Conservation (phyloP, 2,888 invertebrate genomes). For the Physocephala rufipes region DNA sequence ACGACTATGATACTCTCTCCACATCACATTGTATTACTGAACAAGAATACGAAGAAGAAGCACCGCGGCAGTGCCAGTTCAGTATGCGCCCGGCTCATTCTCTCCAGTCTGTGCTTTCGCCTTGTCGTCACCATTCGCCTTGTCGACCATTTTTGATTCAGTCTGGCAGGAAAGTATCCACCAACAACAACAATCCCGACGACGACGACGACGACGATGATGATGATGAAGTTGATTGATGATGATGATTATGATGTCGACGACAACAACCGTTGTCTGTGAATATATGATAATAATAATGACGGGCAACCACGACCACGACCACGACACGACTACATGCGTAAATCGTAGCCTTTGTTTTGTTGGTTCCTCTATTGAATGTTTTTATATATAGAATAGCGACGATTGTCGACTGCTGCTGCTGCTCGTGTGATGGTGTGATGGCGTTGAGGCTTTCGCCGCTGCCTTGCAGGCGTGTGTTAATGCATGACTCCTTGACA, state of each 20-base stretch:
- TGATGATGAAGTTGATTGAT: no score
- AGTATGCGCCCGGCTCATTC: conserved; percentile 23
- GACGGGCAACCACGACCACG: conserved; percentile 35
- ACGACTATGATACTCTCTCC: conserved; percentile 37
- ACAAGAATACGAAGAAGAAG: conserved; percentile 15
- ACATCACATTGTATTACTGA: no score
- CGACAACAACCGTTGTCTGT: no score
- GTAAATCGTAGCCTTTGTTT: conserved; percentile 35
- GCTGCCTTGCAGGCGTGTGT: no score
- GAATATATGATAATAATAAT: conserved; percentile 21
- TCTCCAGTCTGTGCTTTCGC: conserved; percentile 27
- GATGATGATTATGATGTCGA: no score
- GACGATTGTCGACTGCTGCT: conserved; percentile 9
- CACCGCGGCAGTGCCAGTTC: conserved; percentile 35
- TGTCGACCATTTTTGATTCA: not conserved
- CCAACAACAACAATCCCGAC: conserved; percentile 14
- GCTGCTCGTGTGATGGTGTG: not conserved
- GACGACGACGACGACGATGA: conserved; percentile 29
- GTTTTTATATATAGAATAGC: conserved; percentile 29
- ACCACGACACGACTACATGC: conserved; percentile 35
- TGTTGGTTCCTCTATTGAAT: conserved; percentile 21
- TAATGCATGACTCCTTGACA: no score
- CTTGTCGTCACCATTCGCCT: conserved; percentile 17
- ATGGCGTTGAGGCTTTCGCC: no score
- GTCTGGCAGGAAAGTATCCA: conserved; percentile 30